Evolutionary conservation across 2,797 vertebrate species (phyloP).

Genomic region (Arnoldichthys spilopterus): DNA sequence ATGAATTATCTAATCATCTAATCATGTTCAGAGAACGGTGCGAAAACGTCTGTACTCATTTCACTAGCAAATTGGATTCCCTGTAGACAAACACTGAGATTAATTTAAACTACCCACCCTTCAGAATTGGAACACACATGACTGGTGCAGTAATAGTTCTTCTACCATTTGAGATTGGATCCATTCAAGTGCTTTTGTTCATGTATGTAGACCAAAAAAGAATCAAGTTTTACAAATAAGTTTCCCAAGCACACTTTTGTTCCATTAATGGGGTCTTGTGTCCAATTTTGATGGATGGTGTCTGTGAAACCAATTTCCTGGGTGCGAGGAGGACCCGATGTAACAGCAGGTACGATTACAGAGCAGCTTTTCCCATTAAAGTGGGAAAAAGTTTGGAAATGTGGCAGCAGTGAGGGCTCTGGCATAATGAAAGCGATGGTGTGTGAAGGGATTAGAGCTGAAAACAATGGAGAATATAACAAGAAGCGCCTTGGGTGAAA

Average conservation of each 20-base stretch:
- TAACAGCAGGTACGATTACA: conserved; percentile 65
- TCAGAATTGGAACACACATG: conserved; percentile 5
- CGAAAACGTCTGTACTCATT: conserved; percentile 43
- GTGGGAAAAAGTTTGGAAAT: conserved; percentile 49
- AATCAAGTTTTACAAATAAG: conserved; percentile 11
- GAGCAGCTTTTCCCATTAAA: conserved; percentile 63
- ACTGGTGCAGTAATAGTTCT: conserved; percentile 22
- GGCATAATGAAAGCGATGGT: conserved; percentile 55
- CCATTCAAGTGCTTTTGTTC: background rate
- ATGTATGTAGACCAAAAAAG: background rate
- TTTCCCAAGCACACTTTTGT: conserved; percentile 46
- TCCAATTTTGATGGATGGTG: conserved; percentile 73
- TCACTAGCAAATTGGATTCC: conserved; percentile 53
- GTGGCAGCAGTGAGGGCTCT: conserved; percentile 41
- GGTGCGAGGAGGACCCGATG: conserved; percentile 57
- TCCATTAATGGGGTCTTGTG: conserved; percentile 47
- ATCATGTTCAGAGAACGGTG: conserved; percentile 38
- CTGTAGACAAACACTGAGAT: conserved; percentile 45
- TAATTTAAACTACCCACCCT: conserved; percentile 20
- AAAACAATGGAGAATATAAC: conserved; percentile 47
- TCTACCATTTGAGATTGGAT: conserved; percentile 1
- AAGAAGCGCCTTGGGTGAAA: conserved; percentile 30
- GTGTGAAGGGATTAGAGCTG: conserved; percentile 52
- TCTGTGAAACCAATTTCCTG: conserved; percentile 74
- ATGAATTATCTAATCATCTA: conserved; percentile 52